Conservation (phyloP, 2,888 invertebrate species). For the Anodontia alba region DNA sequence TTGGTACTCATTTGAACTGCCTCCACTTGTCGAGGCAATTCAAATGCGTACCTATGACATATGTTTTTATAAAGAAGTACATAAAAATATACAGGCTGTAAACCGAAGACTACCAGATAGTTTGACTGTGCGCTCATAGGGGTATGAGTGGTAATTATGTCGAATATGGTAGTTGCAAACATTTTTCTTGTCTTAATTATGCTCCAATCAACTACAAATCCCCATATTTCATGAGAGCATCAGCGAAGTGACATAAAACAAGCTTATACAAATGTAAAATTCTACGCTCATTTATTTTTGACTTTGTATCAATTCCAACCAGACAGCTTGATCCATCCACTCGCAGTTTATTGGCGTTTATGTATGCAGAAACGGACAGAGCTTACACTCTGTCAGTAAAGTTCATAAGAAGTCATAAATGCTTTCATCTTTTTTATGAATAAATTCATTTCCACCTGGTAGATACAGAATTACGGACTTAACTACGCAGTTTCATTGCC, state of each 20-base stretch:
- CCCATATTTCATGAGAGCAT: slow-evolving; percentile 46
- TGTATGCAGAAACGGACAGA: slow-evolving; percentile 28
- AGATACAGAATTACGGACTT: background rate
- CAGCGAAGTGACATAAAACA: slow-evolving; percentile 32
- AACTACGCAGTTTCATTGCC: slow-evolving; percentile 18
- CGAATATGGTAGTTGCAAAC: no score
- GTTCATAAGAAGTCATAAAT: slow-evolving; percentile 46
- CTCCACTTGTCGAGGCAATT: no score
- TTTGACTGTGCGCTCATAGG: no score
- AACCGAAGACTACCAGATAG: no score
- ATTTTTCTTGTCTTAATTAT: no score
- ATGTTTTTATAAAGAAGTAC: no score
- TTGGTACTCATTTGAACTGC: no score
- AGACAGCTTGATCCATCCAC: slow-evolving; percentile 36
- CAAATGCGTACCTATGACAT: no score
- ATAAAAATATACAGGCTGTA: no score
- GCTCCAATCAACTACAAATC: slow-evolving; percentile 29
- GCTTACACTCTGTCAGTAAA: slow-evolving; percentile 33
- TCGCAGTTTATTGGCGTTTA: slow-evolving; percentile 52
- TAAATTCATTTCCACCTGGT: slow-evolving; percentile 52
- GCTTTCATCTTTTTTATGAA: slow-evolving; percentile 49
- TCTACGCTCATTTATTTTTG: slow-evolving; percentile 50
- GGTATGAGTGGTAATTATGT: no score
- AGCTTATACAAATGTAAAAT: slow-evolving; percentile 33
- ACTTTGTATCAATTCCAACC: slow-evolving; percentile 53